A percentile compares a stretch with the other conserved stretches of the same genome.
phyloP scores from a whole-genome alignment of 64 coral and sea anemone genomes.

The Dendronephthya gigantea region DNA sequence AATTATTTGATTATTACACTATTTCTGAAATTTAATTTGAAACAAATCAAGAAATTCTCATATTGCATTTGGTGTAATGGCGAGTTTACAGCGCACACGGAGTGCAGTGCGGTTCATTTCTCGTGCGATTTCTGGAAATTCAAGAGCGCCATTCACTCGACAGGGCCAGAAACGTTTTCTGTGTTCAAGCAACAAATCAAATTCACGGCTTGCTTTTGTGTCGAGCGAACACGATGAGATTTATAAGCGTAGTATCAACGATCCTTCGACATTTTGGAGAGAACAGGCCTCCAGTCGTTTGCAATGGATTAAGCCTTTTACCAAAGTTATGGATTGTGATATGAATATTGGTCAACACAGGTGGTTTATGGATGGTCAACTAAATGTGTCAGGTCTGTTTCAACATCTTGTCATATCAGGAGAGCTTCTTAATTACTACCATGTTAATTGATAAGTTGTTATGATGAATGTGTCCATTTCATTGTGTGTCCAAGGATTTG shows the following conservation, averaged over 20 bases:
- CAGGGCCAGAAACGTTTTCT: not conserved
- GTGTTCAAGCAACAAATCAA: not conserved
- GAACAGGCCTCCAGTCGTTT: slow-evolving; percentile 52
- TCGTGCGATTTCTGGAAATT: not conserved
- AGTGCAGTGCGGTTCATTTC: not conserved
- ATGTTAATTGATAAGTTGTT: too few species aligned
- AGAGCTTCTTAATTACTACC: too few species aligned
- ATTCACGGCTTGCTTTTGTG: slow-evolving; percentile 40
- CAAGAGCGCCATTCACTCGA: not conserved
- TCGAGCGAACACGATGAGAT: slow-evolving; percentile 53
- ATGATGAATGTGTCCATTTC: too few species aligned
- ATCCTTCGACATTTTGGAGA: slow-evolving; percentile 80
- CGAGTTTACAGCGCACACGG: not conserved
- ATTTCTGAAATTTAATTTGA: not conserved
- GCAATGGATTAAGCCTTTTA: slow-evolving; percentile 72
- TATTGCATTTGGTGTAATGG: too few species aligned
- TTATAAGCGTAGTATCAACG: slow-evolving; percentile 53
- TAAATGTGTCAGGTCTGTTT: slow-evolving; percentile 74
- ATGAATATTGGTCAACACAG: slow-evolving; percentile 59
- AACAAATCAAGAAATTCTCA: not conserved
- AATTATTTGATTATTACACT: not conserved
- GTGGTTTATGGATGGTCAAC: slow-evolving; percentile 81
- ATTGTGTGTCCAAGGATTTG: too few species aligned
- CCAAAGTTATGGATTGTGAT: slow-evolving; percentile 77
- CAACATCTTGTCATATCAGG: too few species aligned